These are phyloP conservation scores for Prionace glauca DNA, from an alignment of 2,797 vertebrate species.

Conservation along the genomic window DNA sequence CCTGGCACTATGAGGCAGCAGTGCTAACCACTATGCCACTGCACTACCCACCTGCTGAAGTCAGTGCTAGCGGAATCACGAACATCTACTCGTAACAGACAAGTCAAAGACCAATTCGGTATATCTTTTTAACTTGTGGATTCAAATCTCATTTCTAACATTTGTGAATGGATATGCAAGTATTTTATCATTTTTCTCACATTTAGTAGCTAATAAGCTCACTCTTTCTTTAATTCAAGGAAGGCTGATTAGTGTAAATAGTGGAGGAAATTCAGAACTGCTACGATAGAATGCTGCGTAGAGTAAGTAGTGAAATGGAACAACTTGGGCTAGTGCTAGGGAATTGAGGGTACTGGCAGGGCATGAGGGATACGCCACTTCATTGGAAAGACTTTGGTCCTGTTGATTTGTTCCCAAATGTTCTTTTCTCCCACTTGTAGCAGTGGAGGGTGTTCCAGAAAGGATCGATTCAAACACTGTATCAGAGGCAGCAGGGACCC, in stretches of 20 bases:
- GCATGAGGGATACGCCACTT: neutral
- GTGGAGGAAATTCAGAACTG: neutral
- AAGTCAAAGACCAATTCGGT: too few species aligned
- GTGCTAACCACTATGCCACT: too few species aligned
- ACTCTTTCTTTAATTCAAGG: too few species aligned
- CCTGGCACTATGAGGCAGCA: too few species aligned
- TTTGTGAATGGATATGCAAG: too few species aligned
- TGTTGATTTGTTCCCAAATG: neutral
- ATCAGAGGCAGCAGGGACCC: constrained; percentile 43
- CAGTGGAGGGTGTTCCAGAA: constrained; percentile 39
- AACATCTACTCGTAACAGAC: too few species aligned
- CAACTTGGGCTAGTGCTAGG: neutral
- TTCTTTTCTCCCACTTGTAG: constrained; percentile 34
- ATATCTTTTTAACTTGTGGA: too few species aligned
- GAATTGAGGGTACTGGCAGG: neutral
- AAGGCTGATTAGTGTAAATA: neutral
- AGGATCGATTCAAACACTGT: constrained; percentile 42
- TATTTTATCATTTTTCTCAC: too few species aligned
- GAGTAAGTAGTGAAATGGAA: neutral
- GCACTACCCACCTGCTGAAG: too few species aligned
- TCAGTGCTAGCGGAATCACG: too few species aligned
- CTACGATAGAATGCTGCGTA: neutral
- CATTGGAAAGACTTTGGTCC: neutral
- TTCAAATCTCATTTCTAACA: too few species aligned
- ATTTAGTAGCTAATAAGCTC: too few species aligned